Evolutionary conservation across 2,888 invertebrate species (phyloP), one percentile per base, ranked within the genome.

Genomic region (Acanthosoma haemorrhoidale): DNA sequence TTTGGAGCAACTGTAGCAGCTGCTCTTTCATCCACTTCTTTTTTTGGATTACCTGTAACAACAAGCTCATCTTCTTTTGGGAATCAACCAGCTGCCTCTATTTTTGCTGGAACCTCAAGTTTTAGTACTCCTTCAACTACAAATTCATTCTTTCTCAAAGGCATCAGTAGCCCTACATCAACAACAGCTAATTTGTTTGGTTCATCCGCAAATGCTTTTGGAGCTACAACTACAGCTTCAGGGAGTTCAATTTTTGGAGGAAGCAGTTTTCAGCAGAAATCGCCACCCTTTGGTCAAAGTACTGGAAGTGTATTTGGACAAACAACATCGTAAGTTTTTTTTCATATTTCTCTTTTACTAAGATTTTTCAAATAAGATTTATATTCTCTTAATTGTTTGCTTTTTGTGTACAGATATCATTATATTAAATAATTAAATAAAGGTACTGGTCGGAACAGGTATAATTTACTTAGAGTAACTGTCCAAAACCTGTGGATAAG

Each of bases 41-140:
- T 73, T 32, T 75, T 75, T 68, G 75, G 73, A 16, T 63, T 73
- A 16, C 41, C 73, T 32, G 38, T 72, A 11, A 72, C 72, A 4
- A 72, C 72, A 3, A 31, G 38, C 31, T 39, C 70, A 15, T 41
- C 43, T 2, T 72, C 71, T 60, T 60, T 60, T 57, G 70, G 71
- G 11, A 39, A 64, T 13, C 58, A 51, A n/a, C 51, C 71, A 15
- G 66, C 69, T 16, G 67, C 67, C 9, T 67, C 41, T 18, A 67
- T 72, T 39, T 72, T 72, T 67, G 67, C 51, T 18, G 70, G 72
- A 4, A 31, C 36, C 21, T 64, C 70, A 3, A 38, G 64, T 25
- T 67, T 72, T 72, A 34, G 66, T 21, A 63, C 32, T 34, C 70
- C 34, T 21, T 29, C 72, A 39, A 68, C 72, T 15, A 72, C 72